Evolutionary conservation across 2,888 invertebrate genomes (phyloP).

Genomic region (Brachyopa scutellaris): DNA sequence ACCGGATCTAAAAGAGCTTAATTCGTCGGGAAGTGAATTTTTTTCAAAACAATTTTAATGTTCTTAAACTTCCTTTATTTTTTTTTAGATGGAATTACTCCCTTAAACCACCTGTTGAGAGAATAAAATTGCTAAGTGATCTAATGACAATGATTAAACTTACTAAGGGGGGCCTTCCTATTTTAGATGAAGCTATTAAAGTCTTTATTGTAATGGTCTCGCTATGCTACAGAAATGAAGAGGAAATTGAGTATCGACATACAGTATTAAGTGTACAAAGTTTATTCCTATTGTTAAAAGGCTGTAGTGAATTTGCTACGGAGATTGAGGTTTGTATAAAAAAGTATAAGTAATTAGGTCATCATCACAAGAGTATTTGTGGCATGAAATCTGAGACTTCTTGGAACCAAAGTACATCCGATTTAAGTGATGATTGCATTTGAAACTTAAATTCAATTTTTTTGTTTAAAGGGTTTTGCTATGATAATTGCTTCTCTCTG

Average conservation of each 20-base stretch:
- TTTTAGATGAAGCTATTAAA: background rate
- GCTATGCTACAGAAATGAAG: slow-evolving; percentile 1
- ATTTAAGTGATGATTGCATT: no score
- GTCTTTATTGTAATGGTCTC: slow-evolving; percentile 30
- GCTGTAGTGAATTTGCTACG: background rate
- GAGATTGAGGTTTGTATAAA: background rate
- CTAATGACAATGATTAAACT: background rate
- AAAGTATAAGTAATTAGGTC: no score
- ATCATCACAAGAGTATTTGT: no score
- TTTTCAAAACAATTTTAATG: background rate
- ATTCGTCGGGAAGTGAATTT: slow-evolving; percentile 14
- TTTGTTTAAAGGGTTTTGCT: background rate
- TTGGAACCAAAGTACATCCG: no score
- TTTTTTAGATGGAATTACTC: slow-evolving; percentile 18
- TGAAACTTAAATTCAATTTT: no score
- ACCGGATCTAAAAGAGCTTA: background rate
- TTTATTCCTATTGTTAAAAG: background rate
- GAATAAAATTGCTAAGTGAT: background rate
- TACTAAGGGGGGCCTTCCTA: background rate
- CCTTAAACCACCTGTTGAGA: background rate
- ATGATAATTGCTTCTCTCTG: slow-evolving; percentile 30
- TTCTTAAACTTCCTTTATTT: background rate
- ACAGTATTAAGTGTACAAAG: slow-evolving; percentile 10
- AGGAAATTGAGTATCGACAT: background rate
- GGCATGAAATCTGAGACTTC: no score